Base-by-base conservation (phyloP, 1,140 invertebrate species). In the Drosophila sp. region DNA sequence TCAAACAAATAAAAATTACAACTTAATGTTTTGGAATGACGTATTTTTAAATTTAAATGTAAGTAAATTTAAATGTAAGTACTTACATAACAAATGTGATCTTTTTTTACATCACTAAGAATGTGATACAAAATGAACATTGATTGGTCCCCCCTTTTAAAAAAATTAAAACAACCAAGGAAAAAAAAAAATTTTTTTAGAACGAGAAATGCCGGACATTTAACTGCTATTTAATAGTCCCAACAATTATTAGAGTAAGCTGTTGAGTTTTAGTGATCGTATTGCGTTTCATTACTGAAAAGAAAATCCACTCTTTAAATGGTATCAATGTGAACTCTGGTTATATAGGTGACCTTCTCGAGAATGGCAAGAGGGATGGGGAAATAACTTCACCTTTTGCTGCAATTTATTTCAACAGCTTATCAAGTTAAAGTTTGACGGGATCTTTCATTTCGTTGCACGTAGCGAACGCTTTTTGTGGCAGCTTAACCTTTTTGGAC, bases 341-440 rank as follows among this genome's bases (percentile, higher is more conserved):
- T 27, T 38, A 46, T 32, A 5, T 59, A 29, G 53, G 29, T 29
- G 41, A 66, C 45, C 58, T 50, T 66, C 7, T 0, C 6, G 5
- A 34, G 18, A 21, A 21, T 21, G 21, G 21, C 21, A 21, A 41
- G 54, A 7, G 34, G 54, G 46, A 14, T 48, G 29, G 43, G 13
- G 32, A 32, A 36, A 13, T n/a, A 62, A 64, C 46, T 77, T 58
- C 51, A 75, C 73, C 76, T 66, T 74, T 27, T 40, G 25, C 45
- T 70, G 69, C 78, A 66, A 81, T 84, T 78, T 87, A 87, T 81
- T 81, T 78, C 54, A 57, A 69, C 62, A 82, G 82, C 71, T 86
- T 86, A 87, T 86, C 75, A 86, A 87, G 80, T 87, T 86, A 87
- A 87, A 86, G 82, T 86, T 87, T 82, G 59, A 67, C 48, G 75